These are phyloP conservation scores for Adineta ricciae DNA, from an alignment of 2,888 invertebrate genomes.

Conservation along the genomic window DNA sequence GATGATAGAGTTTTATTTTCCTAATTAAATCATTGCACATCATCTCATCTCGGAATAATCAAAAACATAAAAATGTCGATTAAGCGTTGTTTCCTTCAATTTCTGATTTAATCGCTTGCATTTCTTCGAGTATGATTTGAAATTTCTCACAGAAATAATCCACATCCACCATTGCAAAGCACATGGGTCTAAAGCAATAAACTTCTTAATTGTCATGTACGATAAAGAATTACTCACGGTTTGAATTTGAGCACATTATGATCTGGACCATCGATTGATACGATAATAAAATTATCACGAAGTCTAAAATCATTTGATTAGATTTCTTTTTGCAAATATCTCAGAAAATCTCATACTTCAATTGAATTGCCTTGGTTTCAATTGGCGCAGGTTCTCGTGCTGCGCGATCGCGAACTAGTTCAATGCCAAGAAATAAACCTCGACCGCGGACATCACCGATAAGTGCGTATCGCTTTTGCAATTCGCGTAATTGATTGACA, in stretches of 20 bases:
- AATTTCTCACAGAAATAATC: slow-evolving; percentile 64
- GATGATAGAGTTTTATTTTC: too few relatives aligned
- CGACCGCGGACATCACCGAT: slow-evolving; percentile 69
- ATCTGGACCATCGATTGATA: slow-evolving; percentile 82
- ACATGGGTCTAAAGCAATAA: slow-evolving; percentile 60
- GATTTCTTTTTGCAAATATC: slow-evolving; percentile 39
- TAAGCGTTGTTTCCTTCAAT: too few relatives aligned
- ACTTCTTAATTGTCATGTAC: neutral
- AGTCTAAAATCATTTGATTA: neutral
- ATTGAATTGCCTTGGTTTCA: slow-evolving; percentile 56
- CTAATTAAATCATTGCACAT: too few relatives aligned
- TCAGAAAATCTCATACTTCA: slow-evolving; percentile 42
- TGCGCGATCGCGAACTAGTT: slow-evolving; percentile 71
- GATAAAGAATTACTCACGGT: slow-evolving; percentile 52
- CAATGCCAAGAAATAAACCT: slow-evolving; percentile 88
- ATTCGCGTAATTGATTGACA: slow-evolving; percentile 56
- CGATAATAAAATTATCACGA: slow-evolving; percentile 62
- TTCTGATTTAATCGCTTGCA: slow-evolving; percentile 39
- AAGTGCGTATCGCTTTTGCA: slow-evolving; percentile 64
- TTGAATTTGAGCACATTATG: slow-evolving; percentile 85
- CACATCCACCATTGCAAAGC: slow-evolving; percentile 54
- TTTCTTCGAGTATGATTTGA: slow-evolving; percentile 61
- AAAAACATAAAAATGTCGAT: too few relatives aligned
- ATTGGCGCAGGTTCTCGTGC: slow-evolving; percentile 70
- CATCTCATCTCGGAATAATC: too few relatives aligned